Percentiles rank a stretch among this genome's conserved stretches.
These are phyloP conservation scores for Hormiphora californensis DNA, from an alignment of 37 sponge, comb jelly and placozoan genomes.

Conservation along the genomic window DNA sequence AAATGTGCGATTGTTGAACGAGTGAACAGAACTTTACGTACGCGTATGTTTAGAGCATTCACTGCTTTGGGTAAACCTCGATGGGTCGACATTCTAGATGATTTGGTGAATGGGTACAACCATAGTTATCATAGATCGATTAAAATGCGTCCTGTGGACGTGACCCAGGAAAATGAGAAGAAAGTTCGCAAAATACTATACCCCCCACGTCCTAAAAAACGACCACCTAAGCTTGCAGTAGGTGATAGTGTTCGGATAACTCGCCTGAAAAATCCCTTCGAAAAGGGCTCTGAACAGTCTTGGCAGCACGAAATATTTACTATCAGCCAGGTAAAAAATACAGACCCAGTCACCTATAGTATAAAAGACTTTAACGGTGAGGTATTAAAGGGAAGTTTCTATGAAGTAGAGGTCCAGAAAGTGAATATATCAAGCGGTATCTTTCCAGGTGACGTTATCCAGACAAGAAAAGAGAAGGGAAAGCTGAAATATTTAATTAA, in stretches of 20 bases:
- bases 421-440: not conserved
- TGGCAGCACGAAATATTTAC: not conserved
- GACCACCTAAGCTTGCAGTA: not conserved
- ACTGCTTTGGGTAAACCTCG: not conserved
- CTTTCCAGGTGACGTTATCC: not conserved
- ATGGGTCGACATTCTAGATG: not conserved
- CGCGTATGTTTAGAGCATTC: not conserved
- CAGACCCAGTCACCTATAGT: constrained; percentile 4
- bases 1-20: constrained; percentile 23
- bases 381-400: not conserved
- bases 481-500: not conserved
- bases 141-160: not conserved
- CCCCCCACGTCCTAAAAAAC: not conserved
- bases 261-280: not conserved
- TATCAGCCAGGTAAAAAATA: not conserved
- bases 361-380: not conserved
- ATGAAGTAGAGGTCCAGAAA: not conserved
- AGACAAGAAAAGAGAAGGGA: not conserved
- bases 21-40: not conserved
- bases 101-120: not conserved
- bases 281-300: constrained; percentile 5
- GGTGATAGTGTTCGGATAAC: not conserved
- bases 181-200: not conserved
- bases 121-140: not conserved
- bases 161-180: not conserved